These are phyloP conservation scores for Etheostoma cragini DNA, from an alignment of 2,113 vertebrate species.

Conservation along the genomic window DNA sequence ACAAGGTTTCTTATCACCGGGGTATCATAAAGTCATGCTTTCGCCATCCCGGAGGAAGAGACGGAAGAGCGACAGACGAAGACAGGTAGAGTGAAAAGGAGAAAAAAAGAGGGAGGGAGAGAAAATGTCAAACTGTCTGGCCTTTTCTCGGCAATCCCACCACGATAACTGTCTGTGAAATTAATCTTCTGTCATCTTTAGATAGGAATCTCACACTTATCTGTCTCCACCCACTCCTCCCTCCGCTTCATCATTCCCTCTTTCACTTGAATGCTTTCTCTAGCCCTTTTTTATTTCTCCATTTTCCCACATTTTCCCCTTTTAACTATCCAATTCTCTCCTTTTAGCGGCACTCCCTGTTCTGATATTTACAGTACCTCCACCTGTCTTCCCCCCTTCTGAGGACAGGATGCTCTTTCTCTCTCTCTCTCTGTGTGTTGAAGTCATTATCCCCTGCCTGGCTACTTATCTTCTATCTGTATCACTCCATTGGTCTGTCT, in stretches of 20 bases:
- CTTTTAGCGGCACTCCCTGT: constrained; percentile 13
- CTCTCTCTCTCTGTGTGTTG: constrained; percentile 28
- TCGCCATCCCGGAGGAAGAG: constrained; percentile 40
- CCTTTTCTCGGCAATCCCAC: constrained; percentile 68
- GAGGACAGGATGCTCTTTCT: constrained; percentile 6
- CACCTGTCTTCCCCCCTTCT: background rate
- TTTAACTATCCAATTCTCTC: constrained; percentile 2
- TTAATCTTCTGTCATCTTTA: constrained; percentile 75
- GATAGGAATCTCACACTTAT: constrained; percentile 68
- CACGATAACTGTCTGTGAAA: constrained; percentile 71
- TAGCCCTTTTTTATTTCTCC: background rate
- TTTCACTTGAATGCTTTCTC: constrained; percentile 9
- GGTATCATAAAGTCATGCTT: constrained; percentile 64
- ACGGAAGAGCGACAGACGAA: constrained; percentile 15
- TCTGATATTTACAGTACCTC: constrained; percentile 27
- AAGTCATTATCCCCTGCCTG: constrained; percentile 52
- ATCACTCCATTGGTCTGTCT: constrained; percentile 50
- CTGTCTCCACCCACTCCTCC: constrained; percentile 47
- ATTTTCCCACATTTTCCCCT: background rate
- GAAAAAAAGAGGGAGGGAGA: constrained; percentile 2
- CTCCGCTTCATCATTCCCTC: background rate
- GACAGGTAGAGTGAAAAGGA: background rate
- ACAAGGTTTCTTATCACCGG: constrained; percentile 60
- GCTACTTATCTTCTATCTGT: constrained; percentile 59
- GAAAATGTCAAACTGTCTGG: constrained; percentile 76